Percentiles rank a stretch among this genome's conserved stretches.
Conservation (phyloP, 2,113 vertebrate genomes). For the Gymnogyps californianus region DNA sequence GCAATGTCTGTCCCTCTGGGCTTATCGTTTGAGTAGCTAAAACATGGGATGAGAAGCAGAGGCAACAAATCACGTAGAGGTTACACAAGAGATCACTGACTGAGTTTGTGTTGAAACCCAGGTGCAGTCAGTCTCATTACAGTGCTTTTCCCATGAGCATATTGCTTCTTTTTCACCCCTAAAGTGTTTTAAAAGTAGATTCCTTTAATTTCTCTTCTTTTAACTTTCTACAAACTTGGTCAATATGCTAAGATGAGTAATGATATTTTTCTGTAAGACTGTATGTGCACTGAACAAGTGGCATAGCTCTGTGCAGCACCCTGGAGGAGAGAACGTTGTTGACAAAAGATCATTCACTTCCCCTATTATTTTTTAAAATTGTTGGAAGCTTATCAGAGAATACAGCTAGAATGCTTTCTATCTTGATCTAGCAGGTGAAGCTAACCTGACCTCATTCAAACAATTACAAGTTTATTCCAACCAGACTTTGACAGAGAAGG, state of each 20-base stretch:
- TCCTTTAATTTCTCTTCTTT: not conserved
- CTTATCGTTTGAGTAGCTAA: not conserved
- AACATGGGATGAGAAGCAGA: not conserved
- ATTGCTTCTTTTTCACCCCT: not conserved
- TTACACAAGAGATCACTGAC: not conserved
- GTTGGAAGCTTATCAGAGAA: not conserved
- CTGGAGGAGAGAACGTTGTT: not conserved
- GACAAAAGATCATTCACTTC: not conserved
- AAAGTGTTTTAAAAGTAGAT: not conserved
- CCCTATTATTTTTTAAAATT: not conserved
- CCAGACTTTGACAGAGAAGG: not conserved
- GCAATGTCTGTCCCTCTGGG: not conserved
- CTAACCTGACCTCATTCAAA: not conserved
- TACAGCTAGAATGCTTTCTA: not conserved
- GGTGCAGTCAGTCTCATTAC: not conserved
- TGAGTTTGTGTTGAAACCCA: not conserved
- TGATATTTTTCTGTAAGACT: not conserved
- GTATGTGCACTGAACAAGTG: not conserved
- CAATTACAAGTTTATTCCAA: not conserved
- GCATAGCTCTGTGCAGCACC: not conserved
- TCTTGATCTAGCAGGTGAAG: not conserved
- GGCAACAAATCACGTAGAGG: not conserved
- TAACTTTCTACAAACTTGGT: not conserved
- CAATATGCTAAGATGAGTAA: not conserved
- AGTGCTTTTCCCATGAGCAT: not conserved